Conservation (phyloP, 2,888 invertebrate species). For the Tryphoninae sp. region DNA sequence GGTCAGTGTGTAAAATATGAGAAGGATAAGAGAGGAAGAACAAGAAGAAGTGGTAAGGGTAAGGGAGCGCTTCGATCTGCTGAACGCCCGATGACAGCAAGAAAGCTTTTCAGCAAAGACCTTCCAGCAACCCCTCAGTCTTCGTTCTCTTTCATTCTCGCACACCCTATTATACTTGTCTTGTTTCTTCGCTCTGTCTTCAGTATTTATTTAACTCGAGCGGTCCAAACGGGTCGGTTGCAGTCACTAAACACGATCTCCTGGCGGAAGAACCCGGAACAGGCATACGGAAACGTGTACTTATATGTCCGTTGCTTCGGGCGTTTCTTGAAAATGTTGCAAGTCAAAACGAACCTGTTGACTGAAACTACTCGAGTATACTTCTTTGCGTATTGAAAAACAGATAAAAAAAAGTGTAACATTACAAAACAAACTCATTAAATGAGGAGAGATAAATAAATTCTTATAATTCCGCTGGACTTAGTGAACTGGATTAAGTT, state of each 20-base stretch:
- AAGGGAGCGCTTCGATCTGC: neutral
- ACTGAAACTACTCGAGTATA: constrained; percentile 4
- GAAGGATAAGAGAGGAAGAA: neutral
- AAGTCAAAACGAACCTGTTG: constrained; percentile 59
- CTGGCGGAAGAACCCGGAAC: neutral
- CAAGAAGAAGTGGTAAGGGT: neutral
- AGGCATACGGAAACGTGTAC: neutral
- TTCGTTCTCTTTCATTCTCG: constrained; percentile 7
- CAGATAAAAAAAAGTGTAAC: constrained; percentile 4
- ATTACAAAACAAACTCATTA: constrained; percentile 5
- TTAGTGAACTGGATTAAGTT: constrained; percentile 22
- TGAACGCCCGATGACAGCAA: constrained; percentile 29
- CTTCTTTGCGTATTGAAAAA: neutral
- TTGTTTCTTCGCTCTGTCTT: constrained; percentile 18
- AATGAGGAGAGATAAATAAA: constrained; percentile 26
- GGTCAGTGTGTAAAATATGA: neutral
- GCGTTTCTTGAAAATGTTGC: constrained; percentile 50
- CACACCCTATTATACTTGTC: neutral
- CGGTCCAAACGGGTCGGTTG: neutral
- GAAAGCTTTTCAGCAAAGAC: constrained; percentile 48
- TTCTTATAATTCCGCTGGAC: constrained; percentile 7
- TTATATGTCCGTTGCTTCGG: constrained; percentile 3
- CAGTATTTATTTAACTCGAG: constrained; percentile 30
- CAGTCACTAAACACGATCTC: neutral
- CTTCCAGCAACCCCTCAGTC: constrained; percentile 14